Evolutionary conservation across 2,113 vertebrate genomes (phyloP).

Genomic region (Dunckerocampus dactyliophorus): DNA sequence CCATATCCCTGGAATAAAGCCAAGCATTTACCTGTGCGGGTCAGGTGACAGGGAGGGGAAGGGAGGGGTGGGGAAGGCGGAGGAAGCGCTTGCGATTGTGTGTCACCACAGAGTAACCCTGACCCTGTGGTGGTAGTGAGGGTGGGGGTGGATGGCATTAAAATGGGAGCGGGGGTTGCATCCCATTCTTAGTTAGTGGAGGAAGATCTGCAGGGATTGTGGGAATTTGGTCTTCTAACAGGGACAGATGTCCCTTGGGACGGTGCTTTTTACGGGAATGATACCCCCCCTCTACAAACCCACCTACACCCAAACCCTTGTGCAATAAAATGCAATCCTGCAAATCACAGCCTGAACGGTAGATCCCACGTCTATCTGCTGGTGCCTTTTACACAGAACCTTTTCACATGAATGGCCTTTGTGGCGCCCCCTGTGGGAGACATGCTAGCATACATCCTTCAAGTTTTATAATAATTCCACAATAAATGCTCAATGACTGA

Average conservation of each 20-base stretch:
- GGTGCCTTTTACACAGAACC: too few species aligned
- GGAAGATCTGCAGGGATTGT: conserved; percentile 45
- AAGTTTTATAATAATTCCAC: too few species aligned
- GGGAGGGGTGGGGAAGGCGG: conserved; percentile 33
- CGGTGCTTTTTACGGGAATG: conserved; percentile 39
- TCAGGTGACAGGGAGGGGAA: conserved; percentile 73
- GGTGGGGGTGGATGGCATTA: neutral
- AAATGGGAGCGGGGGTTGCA: conserved; percentile 1
- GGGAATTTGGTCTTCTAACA: conserved; percentile 48
- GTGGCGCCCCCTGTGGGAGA: too few species aligned
- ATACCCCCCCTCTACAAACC: neutral
- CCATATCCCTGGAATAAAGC: conserved; percentile 74
- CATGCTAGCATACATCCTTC: too few species aligned
- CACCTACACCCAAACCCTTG: conserved; percentile 10
- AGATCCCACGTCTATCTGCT: too few species aligned
- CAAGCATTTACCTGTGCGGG: conserved; percentile 75
- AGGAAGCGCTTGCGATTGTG: conserved; percentile 17
- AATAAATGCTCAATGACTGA: too few species aligned
- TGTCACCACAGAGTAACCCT: conserved; percentile 44
- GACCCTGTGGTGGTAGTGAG: conserved; percentile 49
- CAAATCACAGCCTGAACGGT: neutral
- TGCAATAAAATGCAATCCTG: neutral
- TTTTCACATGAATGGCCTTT: too few species aligned
- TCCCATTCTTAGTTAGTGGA: conserved; percentile 26
- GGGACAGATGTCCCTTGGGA: conserved; percentile 46